Base-by-base conservation (phyloP, 2,888 invertebrate genomes). In the Callimorpha dominula region DNA sequence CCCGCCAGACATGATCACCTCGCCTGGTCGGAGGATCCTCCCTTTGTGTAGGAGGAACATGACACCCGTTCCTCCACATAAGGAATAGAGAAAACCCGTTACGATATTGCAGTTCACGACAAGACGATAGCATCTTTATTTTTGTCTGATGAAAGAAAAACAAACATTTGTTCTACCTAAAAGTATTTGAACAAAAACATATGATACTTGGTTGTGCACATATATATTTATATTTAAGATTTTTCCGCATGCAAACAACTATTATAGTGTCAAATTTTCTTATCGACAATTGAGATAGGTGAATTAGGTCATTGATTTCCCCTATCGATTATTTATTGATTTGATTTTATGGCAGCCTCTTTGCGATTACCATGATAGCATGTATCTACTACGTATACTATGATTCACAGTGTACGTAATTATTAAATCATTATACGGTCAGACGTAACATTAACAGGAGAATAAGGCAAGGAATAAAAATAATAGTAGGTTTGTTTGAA, bases 241-340 rank as follows among this genome's bases (percentile, higher is more conserved):
- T n/a, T 57, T 11, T 57, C 20, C 57, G 12, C 57, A 57, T 57
- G 57, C 60, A 31, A 60, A 31, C 12, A 60, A 60, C 14, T 31
- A 46, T 14, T 31, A 60, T 14, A 31, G 12, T 31, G 31, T 31
- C 11, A 0, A 46, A 14, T 31, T 60, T 77, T 79, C 75, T 71
- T 86, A 84, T 84, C 81, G 78, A 77, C 78, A 77, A 80, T 80
- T 74, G 65, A 60, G 77, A 81, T 76, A 78, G 43, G 72, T 72
- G 77, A 81, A 84, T 74, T 83, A 69, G 84, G 84, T 85, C 82
- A 83, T 65, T 66, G 77, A 49, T 78, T 75, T 77, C 17, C 17
- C 43, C 64, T 68, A 77, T 72, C 20, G 65, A 50, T 66, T 49
- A 31, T 52, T 78, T 72, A 74, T 74, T 75, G 66, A 69, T 68